phyloP scores from a whole-genome alignment of 2,113 vertebrate genomes.

The Symphodus melops region DNA sequence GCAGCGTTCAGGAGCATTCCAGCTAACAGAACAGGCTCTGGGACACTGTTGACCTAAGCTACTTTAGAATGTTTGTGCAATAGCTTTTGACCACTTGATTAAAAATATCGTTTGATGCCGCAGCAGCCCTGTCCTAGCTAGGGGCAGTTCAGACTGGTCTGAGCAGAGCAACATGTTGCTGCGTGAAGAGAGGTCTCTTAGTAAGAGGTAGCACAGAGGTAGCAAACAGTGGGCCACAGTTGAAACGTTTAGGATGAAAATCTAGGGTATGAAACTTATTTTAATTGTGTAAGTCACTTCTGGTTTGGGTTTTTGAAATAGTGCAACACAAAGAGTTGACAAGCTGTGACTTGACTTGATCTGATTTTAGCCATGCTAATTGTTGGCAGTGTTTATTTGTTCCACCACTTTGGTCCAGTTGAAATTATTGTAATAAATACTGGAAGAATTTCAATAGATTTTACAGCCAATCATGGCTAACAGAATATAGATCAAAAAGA shows the following conservation, averaged over 20 bases:
- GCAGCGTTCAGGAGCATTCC: constrained; percentile 78
- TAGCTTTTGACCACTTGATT: constrained; percentile 86
- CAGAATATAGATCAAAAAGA: not conserved
- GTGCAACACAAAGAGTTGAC: not conserved
- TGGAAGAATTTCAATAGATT: not conserved
- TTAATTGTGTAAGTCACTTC: constrained; percentile 39
- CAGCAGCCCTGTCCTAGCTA: constrained; percentile 68
- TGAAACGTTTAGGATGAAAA: constrained; percentile 25
- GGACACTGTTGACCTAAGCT: constrained; percentile 86
- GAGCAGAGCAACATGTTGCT: constrained; percentile 72
- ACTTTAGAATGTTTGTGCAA: constrained; percentile 89
- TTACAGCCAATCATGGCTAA: not conserved
- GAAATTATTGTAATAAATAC: not conserved
- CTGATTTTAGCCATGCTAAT: not conserved
- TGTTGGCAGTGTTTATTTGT: not conserved
- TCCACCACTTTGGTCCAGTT: not conserved
- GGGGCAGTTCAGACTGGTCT: constrained; percentile 84
- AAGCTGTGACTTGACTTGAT: not conserved
- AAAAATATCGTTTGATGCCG: constrained; percentile 87
- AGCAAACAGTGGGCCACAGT: constrained; percentile 46
- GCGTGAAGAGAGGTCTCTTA: constrained; percentile 68
- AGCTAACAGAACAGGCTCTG: constrained; percentile 81
- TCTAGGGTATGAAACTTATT: constrained; percentile 11
- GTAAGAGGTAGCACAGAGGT: constrained; percentile 37
- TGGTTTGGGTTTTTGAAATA: not conserved